These are phyloP conservation scores for Macroglossus sobrinus DNA, from an alignment of 2,113 vertebrate genomes.

Conservation along the genomic window DNA sequence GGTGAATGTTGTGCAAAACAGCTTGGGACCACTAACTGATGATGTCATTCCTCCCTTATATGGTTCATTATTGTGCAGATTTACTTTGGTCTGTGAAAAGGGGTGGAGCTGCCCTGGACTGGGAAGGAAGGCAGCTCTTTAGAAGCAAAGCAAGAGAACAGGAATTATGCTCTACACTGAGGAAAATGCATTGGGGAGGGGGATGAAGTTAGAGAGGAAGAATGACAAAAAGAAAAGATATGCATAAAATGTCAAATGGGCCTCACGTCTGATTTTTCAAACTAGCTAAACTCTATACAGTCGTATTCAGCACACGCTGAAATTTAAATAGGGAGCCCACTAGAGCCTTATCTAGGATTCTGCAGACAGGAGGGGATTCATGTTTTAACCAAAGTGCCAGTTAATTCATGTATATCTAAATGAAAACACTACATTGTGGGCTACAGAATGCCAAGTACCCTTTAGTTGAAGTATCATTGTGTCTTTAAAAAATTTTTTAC, in stretches of 20 bases:
- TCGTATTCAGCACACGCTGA: neutral
- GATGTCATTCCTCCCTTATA: constrained; percentile 87
- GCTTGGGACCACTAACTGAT: constrained; percentile 82
- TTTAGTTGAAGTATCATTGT: neutral
- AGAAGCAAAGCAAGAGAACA: constrained; percentile 42
- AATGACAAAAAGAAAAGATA: constrained; percentile 50
- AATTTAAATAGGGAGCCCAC: constrained; percentile 40
- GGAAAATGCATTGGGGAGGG: neutral
- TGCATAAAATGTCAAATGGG: constrained; percentile 42
- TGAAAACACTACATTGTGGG: neutral
- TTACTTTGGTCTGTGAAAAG: constrained; percentile 78
- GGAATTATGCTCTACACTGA: constrained; percentile 15
- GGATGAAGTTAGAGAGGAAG: neutral
- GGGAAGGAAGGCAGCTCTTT: neutral
- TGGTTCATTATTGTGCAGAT: constrained; percentile 83
- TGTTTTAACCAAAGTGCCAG: neutral
- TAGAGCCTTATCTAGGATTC: neutral
- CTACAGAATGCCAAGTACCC: neutral
- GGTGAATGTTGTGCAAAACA: constrained; percentile 85
- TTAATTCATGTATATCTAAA: neutral
- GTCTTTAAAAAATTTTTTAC: neutral
- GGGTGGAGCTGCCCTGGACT: constrained; percentile 77
- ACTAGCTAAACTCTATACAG: constrained; percentile 26
- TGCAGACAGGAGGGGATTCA: neutral
- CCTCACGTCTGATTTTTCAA: constrained; percentile 52